Evolutionary conservation across 1,140 invertebrate species (phyloP), one percentile per base, ranked within the genome.

Genomic region (Cephus cinctus): DNA sequence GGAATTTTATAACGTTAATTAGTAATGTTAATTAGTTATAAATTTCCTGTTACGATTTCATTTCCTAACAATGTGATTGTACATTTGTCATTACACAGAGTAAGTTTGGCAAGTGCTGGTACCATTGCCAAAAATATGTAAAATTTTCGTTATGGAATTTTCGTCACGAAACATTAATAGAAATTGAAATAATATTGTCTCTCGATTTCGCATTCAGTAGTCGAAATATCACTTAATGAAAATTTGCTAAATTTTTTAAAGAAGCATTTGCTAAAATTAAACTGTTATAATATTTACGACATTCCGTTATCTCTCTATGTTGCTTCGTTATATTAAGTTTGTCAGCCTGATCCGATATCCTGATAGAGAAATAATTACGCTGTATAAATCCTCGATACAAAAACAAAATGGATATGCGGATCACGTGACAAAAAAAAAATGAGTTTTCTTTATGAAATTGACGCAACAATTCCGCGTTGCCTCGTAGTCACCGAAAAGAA

Each of bases 351-450:
- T 62, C 51, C 59, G 50, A 62, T 62, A 62, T 57, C 43, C 47
- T 59, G 18, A 22, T 11, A 20, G 21, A 21, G 23, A 30, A 30
- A 38, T 45, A 14, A 14, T 46, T 30, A n/a, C 23, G 34, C 39
- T 11, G 14, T 18, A n/a, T 21, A 14, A 50, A 54, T n/a, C n/a
- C n/a, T n/a, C n/a, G n/a, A n/a, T n/a, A n/a, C n/a, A n/a, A n/a
- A n/a, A n/a, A n/a, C n/a, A n/a, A n/a, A n/a, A n/a, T n/a, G 52
- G 56, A 62, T 54, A 59, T 63, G 35, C 54, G 56, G 52, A 59
- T 63, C 52, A 63, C 18, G 56, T 59, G 43, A 56, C 38, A 19
- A 25, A 15, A 31, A 25, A 23, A 47, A 47, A 43, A 47, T 52
- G 30, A 52, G 45, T 45, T 40, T 43, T 36, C 36, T 53, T 50